Percentiles rank a stretch among this genome's conserved stretches.
phyloP scores from a whole-genome alignment of 2,888 invertebrate genomes.

The Erebia epiphron region DNA sequence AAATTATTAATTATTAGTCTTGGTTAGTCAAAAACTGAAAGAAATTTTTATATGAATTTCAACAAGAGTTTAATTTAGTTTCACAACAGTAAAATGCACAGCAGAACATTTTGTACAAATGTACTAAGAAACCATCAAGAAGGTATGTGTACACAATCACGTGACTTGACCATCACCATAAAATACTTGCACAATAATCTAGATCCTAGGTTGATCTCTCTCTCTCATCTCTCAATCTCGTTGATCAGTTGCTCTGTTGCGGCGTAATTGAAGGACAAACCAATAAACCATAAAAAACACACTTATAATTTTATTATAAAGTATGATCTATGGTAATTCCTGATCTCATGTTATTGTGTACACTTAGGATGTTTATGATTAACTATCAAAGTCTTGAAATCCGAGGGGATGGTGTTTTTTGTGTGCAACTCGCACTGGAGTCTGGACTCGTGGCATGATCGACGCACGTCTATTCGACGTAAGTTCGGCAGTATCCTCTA shows the following conservation, averaged over 20 bases:
- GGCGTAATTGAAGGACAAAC: too few species aligned
- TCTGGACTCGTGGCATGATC: slow-evolving; percentile 58
- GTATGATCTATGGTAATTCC: too few species aligned
- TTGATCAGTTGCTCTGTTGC: too few species aligned
- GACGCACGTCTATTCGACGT: slow-evolving; percentile 56
- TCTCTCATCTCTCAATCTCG: too few species aligned
- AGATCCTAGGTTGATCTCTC: too few species aligned
- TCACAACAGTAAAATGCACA: not conserved
- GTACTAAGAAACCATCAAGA: too few species aligned
- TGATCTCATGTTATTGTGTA: too few species aligned
- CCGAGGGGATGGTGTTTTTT: slow-evolving; percentile 59
- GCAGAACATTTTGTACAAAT: too few species aligned
- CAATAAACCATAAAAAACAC: too few species aligned
- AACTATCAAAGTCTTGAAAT: slow-evolving; percentile 65
- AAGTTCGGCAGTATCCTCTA: slow-evolving; percentile 49
- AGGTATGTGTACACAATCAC: not conserved
- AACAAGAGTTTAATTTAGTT: not conserved
- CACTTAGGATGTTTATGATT: not conserved
- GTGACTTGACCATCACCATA: not conserved
- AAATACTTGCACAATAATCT: too few species aligned
- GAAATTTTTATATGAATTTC: not conserved
- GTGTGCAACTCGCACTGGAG: slow-evolving; percentile 50
- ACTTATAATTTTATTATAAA: too few species aligned
- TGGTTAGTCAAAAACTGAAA: not conserved
- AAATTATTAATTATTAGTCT: too few species aligned